Evolutionary conservation across 2,797 vertebrate species (phyloP).

Genomic region (Borostomias antarcticus): DNA sequence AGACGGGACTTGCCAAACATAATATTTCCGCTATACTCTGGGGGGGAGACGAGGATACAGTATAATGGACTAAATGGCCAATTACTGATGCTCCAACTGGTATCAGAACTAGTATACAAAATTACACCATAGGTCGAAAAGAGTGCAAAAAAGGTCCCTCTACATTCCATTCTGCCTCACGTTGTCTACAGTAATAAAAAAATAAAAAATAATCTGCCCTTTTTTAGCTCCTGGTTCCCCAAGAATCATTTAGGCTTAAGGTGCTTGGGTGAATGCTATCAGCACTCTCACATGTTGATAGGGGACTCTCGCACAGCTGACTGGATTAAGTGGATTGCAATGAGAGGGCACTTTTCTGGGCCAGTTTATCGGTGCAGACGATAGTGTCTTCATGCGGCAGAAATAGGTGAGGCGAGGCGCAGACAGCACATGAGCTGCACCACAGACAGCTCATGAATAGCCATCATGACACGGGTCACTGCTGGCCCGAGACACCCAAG

Average conservation of each 20-base stretch:
- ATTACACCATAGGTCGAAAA: too few relatives aligned
- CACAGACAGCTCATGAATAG: slow-evolving; percentile 29
- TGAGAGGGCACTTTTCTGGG: slow-evolving; percentile 48
- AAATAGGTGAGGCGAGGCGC: slow-evolving; percentile 27
- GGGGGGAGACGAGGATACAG: too few relatives aligned
- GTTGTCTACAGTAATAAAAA: slow-evolving; percentile 21
- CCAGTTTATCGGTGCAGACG: slow-evolving; percentile 46
- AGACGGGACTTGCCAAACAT: too few relatives aligned
- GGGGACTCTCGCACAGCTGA: slow-evolving; percentile 45
- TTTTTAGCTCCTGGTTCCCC: slow-evolving; percentile 38
- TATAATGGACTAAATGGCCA: too few relatives aligned
- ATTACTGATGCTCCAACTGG: too few relatives aligned
- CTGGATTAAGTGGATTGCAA: slow-evolving; percentile 63
- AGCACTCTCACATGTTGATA: slow-evolving; percentile 52
- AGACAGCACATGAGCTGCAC: slow-evolving; percentile 34
- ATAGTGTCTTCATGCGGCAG: slow-evolving; percentile 30
- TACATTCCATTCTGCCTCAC: background rate
- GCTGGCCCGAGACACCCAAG: background rate
- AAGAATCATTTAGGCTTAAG: slow-evolving; percentile 56
- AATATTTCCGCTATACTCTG: too few relatives aligned
- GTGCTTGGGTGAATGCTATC: slow-evolving; percentile 53
- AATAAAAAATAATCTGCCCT: slow-evolving; percentile 33
- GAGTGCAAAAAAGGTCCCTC: background rate
- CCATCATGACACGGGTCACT: background rate
- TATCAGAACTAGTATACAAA: too few relatives aligned